Evolutionary conservation across 2,888 invertebrate species (phyloP), one percentile per base, ranked within the genome.

Genomic region (Macropis europaea): DNA sequence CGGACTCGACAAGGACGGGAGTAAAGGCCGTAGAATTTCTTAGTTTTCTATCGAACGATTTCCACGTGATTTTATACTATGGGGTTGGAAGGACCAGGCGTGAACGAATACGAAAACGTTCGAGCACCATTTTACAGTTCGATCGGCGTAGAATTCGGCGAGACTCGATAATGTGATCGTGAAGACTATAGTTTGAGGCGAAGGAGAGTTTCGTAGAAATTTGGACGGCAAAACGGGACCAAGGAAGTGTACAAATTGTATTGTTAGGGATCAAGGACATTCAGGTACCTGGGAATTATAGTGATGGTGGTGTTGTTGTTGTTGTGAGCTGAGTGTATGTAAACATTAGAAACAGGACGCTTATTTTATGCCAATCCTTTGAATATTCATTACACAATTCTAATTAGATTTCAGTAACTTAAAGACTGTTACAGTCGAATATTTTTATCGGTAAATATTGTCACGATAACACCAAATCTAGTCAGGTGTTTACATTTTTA

Each of bases 71-170:
- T n/a, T 11, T 3, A 13, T 28, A 11, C 6, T 4, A 34, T 26
- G 48, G 13, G 32, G 26, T 26, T 38, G n/a, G 40, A 28, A 11
- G 42, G 66, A 52, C 48, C 17, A 43, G 17, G 42, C 32, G 19
- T 28, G 53, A n/a, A 52, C 30, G 42, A 53, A 72, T 42, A 43
- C 13, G 56, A 47, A 36, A 42, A 38, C 17, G 36, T n/a, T 40
- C 40, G 40, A 53, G 34, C 34, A 34, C 34, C 56, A 50, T 68
- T 61, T 61, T 57, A 54, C 47, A 32, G 36, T 38, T 45, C 36
- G 42, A 32, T 53, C 17, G 22, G 30, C 22, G 40, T 19, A 17
- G 17, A 32, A 38, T 28, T 36, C 36, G 26, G 40, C 30, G 24
- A 3, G 28, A 1, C 4, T 13, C 26, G n/a, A 28, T 32, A 30